Percentiles rank a stretch among this genome's conserved stretches.
phyloP scores from a whole-genome alignment of 2,888 invertebrate genomes.

The Chesias legatella region DNA sequence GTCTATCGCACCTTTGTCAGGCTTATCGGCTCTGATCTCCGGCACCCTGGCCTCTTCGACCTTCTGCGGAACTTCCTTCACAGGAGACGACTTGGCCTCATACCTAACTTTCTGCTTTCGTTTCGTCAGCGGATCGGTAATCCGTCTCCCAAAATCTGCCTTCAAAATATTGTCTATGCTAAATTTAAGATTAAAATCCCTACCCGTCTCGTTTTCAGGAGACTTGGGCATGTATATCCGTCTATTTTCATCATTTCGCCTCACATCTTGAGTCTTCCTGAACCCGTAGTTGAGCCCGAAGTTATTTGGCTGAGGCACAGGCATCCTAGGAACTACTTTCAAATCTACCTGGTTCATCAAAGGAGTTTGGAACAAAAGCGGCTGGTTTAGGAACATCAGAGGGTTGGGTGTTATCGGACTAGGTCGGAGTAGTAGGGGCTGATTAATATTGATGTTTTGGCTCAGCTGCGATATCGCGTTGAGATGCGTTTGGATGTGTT shows the following conservation, averaged over 20 bases:
- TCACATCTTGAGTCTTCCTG: conserved; percentile 46
- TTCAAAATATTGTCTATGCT: conserved; percentile 93
- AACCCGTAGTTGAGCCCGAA: conserved; percentile 60
- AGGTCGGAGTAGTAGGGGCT: conserved; percentile 65
- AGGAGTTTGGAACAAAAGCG: conserved; percentile 65
- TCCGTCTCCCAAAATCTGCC: conserved; percentile 89
- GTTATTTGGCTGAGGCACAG: conserved; percentile 53
- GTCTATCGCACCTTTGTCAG: conserved; percentile 68
- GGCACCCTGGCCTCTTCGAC: conserved; percentile 63
- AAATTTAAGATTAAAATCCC: conserved; percentile 83
- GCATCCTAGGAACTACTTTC: conserved; percentile 55
- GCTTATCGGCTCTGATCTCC: conserved; percentile 50
- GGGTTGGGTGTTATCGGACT: conserved; percentile 76
- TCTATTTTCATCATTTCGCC: conserved; percentile 59
- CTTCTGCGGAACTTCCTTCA: conserved; percentile 54
- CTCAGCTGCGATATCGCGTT: conserved; percentile 85
- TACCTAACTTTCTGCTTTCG: conserved; percentile 68
- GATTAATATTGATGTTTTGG: conserved; percentile 67
- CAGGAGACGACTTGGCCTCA: conserved; percentile 54
- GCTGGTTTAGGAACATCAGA: conserved; percentile 73
- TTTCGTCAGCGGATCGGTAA: conserved; percentile 84
- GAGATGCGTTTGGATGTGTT: conserved; percentile 84
- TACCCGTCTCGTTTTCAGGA: conserved; percentile 59
- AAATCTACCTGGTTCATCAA: conserved; percentile 62
- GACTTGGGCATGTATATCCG: conserved; percentile 58